Evolutionary conservation across 2,113 vertebrate species (phyloP).

Genomic region (Campylorhamphus procurvoides): DNA sequence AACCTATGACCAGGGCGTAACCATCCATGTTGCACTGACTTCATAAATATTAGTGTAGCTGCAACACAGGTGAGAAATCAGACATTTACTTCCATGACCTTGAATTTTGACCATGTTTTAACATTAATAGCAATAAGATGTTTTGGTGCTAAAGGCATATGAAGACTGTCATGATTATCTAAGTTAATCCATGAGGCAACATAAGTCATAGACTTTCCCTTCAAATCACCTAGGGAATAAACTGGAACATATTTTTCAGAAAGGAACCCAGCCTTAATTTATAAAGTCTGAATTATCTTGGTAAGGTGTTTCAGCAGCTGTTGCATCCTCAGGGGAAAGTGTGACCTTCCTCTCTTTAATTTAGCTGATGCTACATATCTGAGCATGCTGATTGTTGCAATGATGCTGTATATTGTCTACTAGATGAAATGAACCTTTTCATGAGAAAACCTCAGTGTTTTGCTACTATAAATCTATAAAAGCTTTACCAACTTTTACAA

Average conservation of each 20-base stretch:
- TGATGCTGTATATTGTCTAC: not conserved
- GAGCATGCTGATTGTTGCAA: not conserved
- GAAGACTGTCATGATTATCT: not conserved
- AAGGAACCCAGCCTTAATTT: not conserved
- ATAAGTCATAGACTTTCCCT: not conserved
- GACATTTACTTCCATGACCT: not conserved
- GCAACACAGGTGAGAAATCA: not conserved
- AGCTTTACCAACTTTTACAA: not conserved
- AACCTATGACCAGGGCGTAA: not conserved
- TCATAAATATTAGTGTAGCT: not conserved
- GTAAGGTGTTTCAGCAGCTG: not conserved
- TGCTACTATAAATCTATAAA: not conserved
- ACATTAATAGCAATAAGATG: not conserved
- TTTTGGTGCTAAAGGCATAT: not conserved
- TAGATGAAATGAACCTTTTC: not conserved
- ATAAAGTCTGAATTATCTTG: not conserved
- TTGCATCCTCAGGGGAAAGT: not conserved
- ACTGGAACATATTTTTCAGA: not conserved
- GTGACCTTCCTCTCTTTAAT: not conserved
- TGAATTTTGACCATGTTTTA: not conserved
- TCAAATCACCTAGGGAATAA: not conserved
- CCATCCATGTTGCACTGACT: not conserved
- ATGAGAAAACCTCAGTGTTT: not conserved
- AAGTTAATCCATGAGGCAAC: not conserved
- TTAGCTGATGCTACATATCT: not conserved